Base-by-base conservation (phyloP, 2,797 vertebrate genomes). In the Allobates femoralis region DNA sequence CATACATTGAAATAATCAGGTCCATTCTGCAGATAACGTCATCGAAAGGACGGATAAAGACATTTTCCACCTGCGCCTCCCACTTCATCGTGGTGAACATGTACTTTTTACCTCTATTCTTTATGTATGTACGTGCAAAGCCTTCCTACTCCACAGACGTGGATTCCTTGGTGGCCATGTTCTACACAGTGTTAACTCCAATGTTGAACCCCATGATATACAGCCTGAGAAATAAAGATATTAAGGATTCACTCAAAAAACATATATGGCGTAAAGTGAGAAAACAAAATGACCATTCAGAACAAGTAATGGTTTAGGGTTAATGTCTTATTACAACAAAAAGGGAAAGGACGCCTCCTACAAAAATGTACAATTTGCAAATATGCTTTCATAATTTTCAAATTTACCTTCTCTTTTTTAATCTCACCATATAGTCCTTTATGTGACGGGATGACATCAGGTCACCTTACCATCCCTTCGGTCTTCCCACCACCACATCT, bases 181-280 rank as follows among this genome's bases (percentile, higher is more conserved):
- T 87, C 0, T 84, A 89, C 15, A 89, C 79, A 5, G 83, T 89
- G 28, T 55, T 89, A 75, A 87, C 82, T 3, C 88, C 88, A 0
- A 83, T 87, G 55, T n/a, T 89, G 15, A 89, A 87, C n/a, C 85
- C 88, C 8, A 76, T 89, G 21, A 77, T 87, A 19, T 89, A 89
- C 53, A 89, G 76, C 5, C 58, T 89, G 7, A 46, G 7, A 46
- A 46, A 46, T 46, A 46, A 11, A 46, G 41, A 46, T 46, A 46
- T 46, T 46, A 67, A 50, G 28, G 41, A 80, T 28, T 21, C 56
- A 26, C 15, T 80, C 2, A 41, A 53, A 78, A 78, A 56, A 73
- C 19, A 73, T 19, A 23, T 73, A n/a, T n/a, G n/a, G n/a, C n/a
- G n/a, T n/a, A n/a, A n/a, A n/a, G n/a, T n/a, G n/a, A n/a, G n/a